Base-by-base conservation (phyloP, 2,113 vertebrate genomes). In the Poecilia latipinna region DNA sequence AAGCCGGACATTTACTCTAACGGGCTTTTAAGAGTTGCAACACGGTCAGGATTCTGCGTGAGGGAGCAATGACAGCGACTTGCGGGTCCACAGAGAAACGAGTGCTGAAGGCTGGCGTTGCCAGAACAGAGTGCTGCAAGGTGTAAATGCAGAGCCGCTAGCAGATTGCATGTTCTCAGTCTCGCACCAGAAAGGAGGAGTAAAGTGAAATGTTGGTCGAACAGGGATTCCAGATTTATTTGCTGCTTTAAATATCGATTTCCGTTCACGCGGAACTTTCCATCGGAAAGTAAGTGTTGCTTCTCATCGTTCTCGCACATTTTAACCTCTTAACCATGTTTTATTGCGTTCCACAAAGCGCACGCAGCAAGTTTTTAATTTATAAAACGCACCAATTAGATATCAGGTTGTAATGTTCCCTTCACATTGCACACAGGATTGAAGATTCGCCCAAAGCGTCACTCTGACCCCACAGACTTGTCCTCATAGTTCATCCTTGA, bases 21-120 rank as follows among this genome's bases (percentile, higher is more conserved):
- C 80, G 44, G 63, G 77, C 86, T 91, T 91, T 90, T 91, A 93
- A 95, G 88, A 92, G 87, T 70, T 86, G 77, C 72, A 42, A 84
- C 85, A 83, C 63, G 28, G 68, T 10, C 29, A 28, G 66, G 26
- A 79, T 78, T 63, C 67, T 79, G 75, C 86, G 73, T 89, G 65
- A 81, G 82, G 44, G 70, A 88, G 90, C 86, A 79, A 70, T 84
- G 90, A 91, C 89, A 83, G 86, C 66, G 61, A 74, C 86, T 37
- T 78, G 68, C 54, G 2, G 19, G 70, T 90, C 91, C 91, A 26
- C 66, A 62, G 91, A 87, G 91, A 90, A 77, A 37, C 8, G 61
- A 65, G 72, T 69, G 37, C n/a, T 61, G 78, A 66, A 29, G 70
- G 86, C 31, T 74, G 73, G 68, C 74, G 83, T 76, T 68, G 62